Conservation (phyloP, 1,140 invertebrate genomes). For the Hylaeus volcanicus region DNA sequence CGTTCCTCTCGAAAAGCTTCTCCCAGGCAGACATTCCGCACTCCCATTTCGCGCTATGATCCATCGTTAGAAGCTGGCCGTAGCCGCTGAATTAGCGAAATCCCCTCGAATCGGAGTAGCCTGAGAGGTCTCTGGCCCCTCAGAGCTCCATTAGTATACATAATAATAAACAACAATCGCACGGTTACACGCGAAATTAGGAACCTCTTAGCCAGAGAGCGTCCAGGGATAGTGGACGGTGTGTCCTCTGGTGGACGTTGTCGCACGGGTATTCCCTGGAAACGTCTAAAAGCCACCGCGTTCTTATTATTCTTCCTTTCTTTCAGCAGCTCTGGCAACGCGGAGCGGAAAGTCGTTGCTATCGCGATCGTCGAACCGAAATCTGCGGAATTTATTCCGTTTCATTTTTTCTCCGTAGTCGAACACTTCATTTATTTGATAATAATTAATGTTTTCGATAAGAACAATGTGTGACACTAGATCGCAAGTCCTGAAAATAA, state of each 20-base stretch:
- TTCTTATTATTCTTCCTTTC: slow-evolving; percentile 33
- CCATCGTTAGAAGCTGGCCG: slow-evolving; percentile 43
- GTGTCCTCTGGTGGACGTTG: background rate
- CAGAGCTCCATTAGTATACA: slow-evolving; percentile 54
- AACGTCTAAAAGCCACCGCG: slow-evolving; percentile 46
- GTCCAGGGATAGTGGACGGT: background rate
- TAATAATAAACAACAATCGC: slow-evolving; percentile 60
- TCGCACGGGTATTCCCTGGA: slow-evolving; percentile 16
- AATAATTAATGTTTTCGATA: no score
- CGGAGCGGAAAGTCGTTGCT: background rate
- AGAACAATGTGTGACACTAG: no score
- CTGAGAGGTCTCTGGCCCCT: slow-evolving; percentile 26
- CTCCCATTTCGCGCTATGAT: slow-evolving; percentile 49
- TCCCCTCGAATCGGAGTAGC: slow-evolving; percentile 53
- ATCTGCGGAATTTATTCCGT: background rate
- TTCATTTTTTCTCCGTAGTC: background rate
- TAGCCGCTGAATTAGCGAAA: slow-evolving; percentile 52
- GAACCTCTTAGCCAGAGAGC: slow-evolving; percentile 20
- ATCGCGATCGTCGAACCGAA: background rate
- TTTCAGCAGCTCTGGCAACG: background rate
- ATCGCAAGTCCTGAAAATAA: no score
- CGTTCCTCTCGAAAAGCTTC: slow-evolving; percentile 5
- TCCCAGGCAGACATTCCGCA: slow-evolving; percentile 18
- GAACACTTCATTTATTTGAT: no score
- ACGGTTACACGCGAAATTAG: slow-evolving; percentile 33